phyloP scores from a whole-genome alignment of 35 echinoderm and acorn worm genomes.

The Ptychodera flava region DNA sequence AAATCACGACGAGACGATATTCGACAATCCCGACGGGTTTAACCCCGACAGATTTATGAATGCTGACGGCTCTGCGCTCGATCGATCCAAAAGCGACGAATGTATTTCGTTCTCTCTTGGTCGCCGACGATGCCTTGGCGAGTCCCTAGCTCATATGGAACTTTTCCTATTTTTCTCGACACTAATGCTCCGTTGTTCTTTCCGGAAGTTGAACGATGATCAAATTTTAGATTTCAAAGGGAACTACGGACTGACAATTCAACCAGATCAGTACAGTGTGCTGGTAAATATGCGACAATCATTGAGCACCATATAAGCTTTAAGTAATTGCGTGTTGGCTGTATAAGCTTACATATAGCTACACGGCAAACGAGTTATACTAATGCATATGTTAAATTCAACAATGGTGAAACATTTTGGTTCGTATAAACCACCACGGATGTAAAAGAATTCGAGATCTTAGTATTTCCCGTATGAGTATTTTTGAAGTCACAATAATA shows the following conservation, averaged over 20 bases:
- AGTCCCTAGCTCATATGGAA: constrained; percentile 60
- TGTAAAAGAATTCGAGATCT: too few species aligned
- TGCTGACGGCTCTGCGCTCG: constrained; percentile 39
- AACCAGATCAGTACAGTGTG: too few species aligned
- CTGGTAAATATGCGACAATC: too few species aligned
- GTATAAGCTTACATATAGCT: too few species aligned
- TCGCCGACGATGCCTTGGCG: constrained; percentile 71
- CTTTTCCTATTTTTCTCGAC: constrained; percentile 74
- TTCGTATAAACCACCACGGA: too few species aligned
- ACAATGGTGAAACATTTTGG: too few species aligned
- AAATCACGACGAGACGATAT: constrained; percentile 56
- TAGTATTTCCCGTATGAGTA: too few species aligned
- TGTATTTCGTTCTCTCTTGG: constrained; percentile 73
- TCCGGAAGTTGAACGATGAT: constrained; percentile 32
- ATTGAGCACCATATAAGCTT: too few species aligned
- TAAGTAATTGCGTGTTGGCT: too few species aligned
- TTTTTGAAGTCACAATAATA: too few species aligned
- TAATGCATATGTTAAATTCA: too few species aligned
- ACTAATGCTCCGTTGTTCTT: constrained; percentile 51
- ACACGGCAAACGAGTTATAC: too few species aligned
- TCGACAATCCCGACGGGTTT: constrained; percentile 63
- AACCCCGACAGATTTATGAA: constrained; percentile 69
- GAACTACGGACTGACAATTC: constrained; percentile 48
- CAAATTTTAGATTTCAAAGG: constrained; percentile 35
- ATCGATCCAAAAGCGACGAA: constrained; percentile 44